phyloP scores from a whole-genome alignment of 2,113 vertebrate genomes.

The Tiliqua scincoides region DNA sequence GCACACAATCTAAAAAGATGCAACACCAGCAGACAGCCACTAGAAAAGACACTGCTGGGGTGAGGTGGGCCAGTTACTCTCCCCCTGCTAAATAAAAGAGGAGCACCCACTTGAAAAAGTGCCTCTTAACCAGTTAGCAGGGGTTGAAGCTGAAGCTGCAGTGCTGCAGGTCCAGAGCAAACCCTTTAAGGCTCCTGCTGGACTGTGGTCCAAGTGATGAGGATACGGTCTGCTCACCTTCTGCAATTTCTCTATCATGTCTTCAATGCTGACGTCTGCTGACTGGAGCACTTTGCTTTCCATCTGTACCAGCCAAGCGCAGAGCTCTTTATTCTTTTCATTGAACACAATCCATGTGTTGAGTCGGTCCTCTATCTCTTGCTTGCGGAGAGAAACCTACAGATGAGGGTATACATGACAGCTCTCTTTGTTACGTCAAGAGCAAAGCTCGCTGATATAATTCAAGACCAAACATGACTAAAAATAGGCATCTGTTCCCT shows the following conservation, averaged over 20 bases:
- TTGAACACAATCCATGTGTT: conserved; percentile 92
- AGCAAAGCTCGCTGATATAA: conserved; percentile 21
- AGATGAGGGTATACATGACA: conserved; percentile 27
- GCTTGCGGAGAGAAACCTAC: conserved; percentile 87
- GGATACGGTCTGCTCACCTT: conserved; percentile 79
- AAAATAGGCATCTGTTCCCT: background rate
- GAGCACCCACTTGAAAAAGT: too few species aligned
- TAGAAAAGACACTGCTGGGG: too few species aligned
- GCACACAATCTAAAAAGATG: too few species aligned
- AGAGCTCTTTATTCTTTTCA: conserved; percentile 92
- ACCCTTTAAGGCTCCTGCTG: background rate
- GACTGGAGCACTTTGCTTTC: conserved; percentile 89
- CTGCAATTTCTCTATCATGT: conserved; percentile 95
- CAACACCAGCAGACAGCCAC: too few species aligned
- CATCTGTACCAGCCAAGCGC: conserved; percentile 94
- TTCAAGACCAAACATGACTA: background rate
- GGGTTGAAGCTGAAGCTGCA: too few species aligned
- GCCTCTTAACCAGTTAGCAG: too few species aligned
- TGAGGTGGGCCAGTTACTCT: too few species aligned
- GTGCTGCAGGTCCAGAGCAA: background rate
- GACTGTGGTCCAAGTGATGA: background rate
- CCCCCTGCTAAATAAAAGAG: too few species aligned
- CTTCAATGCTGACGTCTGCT: conserved; percentile 90
- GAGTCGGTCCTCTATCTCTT: conserved; percentile 90
- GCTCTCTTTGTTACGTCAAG: background rate